These are phyloP conservation scores for Notothenia coriiceps DNA, from an alignment of 2,113 vertebrate species.

Conservation along the genomic window DNA sequence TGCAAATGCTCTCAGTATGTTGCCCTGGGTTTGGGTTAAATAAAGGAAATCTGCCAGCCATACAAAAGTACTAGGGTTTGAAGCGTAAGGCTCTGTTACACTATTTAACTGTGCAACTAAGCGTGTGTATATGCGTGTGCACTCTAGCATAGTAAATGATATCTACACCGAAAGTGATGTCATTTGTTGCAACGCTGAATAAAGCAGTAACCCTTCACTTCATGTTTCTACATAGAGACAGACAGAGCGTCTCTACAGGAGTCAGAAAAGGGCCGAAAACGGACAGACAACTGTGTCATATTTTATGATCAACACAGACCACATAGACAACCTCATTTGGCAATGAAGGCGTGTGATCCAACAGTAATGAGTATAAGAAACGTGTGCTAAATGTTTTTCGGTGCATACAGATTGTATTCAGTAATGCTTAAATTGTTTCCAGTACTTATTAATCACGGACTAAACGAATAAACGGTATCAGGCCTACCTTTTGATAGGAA, in stretches of 20 bases:
- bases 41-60: constrained; percentile 82
- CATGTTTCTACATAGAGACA: background rate
- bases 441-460: background rate
- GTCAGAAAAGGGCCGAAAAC: background rate
- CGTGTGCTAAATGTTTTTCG: background rate
- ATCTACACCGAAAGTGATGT: constrained; percentile 62
- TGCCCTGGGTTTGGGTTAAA: constrained; percentile 82
- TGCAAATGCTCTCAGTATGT: constrained; percentile 73
- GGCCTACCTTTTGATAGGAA: background rate
- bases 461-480: background rate
- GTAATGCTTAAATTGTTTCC: constrained; percentile 5
- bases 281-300: background rate
- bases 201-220: constrained; percentile 51
- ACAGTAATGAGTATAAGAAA: background rate
- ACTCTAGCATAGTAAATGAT: constrained; percentile 66
- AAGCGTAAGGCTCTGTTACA: constrained; percentile 71
- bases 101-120: constrained; percentile 78
- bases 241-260: background rate
- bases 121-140: constrained; percentile 63
- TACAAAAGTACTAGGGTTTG: constrained; percentile 70
- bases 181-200: constrained; percentile 63
- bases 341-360: background rate
- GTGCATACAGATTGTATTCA: background rate
- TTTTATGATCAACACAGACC: constrained; percentile 5
- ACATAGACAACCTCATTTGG: background rate